Evolutionary conservation across 2,888 invertebrate genomes (phyloP).

Genomic region (Andricus quercusramuli): DNA sequence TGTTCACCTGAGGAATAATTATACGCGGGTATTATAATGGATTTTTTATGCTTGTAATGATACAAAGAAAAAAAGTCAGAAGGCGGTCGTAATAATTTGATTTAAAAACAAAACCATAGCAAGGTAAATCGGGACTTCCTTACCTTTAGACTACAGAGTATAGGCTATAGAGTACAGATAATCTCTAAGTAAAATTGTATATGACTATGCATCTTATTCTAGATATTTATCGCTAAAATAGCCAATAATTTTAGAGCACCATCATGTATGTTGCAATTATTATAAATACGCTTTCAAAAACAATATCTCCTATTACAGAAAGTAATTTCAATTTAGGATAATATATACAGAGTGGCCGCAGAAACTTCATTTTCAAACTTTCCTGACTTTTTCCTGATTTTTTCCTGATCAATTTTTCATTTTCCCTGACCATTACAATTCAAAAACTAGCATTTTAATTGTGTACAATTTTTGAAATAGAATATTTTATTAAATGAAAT

Average conservation of each 20-base stretch:
- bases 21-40: slow-evolving; percentile 13
- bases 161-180: not conserved
- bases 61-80: not conserved
- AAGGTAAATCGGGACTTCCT: slow-evolving; percentile 6
- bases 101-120: not conserved
- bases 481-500: too few species aligned
- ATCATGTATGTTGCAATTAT: not conserved
- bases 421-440: too few species aligned
- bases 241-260: slow-evolving; percentile 12
- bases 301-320: not conserved
- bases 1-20: slow-evolving; percentile 4
- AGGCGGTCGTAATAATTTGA: not conserved
- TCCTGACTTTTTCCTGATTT: too few species aligned
- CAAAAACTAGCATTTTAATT: too few species aligned
- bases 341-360: not conserved
- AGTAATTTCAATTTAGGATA: not conserved
- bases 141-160: not conserved
- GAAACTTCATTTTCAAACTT: too few species aligned
- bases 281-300: not conserved
- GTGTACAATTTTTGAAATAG: too few species aligned
- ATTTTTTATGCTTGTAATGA: slow-evolving; percentile 28
- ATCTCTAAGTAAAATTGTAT: not conserved
- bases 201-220: slow-evolving; percentile 5
- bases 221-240: slow-evolving; percentile 10
- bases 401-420: too few species aligned